Conservation (phyloP, 2,888 invertebrate species). For the Dasysyrphus tricinctus region DNA sequence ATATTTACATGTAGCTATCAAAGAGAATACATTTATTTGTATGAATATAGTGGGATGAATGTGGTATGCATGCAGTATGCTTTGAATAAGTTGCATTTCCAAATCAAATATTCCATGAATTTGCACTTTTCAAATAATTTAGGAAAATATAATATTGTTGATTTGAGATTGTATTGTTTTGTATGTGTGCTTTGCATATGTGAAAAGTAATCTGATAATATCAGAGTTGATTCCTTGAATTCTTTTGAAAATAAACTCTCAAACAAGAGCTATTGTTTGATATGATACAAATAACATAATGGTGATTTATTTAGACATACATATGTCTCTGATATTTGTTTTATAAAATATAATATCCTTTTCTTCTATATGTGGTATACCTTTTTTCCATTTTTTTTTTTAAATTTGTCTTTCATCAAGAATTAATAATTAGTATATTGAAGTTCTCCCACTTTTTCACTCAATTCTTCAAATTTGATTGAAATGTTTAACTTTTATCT, state of each 20-base stretch:
- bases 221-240: not conserved
- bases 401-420: no score
- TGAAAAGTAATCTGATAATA: not conserved
- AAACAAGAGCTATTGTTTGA: not conserved
- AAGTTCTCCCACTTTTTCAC: no score
- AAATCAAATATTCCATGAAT: conserved; percentile 24
- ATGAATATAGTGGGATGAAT: not conserved
- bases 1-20: not conserved
- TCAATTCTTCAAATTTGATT: no score
- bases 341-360: no score
- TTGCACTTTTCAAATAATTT: conserved; percentile 8
- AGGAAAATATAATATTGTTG: conserved; percentile 14
- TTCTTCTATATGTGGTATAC: no score
- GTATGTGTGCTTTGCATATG: not conserved
- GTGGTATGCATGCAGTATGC: not conserved
- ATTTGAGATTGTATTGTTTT: not conserved
- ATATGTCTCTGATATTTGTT: no score
- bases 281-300: no score
- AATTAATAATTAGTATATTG: no score
- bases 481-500: no score
- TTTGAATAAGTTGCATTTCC: not conserved
- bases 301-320: no score
- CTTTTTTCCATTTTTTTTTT: no score
- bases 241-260: not conserved
- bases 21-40: not conserved